phyloP scores from a whole-genome alignment of 2,797 vertebrate species.

The Acipenser transmontanus region DNA sequence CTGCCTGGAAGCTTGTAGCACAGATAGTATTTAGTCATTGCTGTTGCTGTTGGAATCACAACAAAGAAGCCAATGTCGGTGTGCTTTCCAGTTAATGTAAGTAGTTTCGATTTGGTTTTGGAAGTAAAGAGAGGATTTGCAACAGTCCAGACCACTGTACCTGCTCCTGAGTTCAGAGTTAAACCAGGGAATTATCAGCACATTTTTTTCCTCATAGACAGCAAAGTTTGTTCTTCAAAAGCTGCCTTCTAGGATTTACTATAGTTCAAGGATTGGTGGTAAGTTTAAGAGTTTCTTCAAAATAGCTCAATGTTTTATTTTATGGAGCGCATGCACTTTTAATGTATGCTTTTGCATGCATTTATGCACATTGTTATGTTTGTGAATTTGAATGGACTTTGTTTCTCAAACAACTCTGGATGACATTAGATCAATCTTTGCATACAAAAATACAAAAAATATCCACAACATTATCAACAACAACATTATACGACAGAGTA shows the following conservation, averaged over 20 bases:
- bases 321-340: neutral
- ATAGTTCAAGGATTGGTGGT: slow-evolving; percentile 30
- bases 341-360: neutral
- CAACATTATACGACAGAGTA: too few relatives aligned
- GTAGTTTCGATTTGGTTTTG: slow-evolving; percentile 43
- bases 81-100: slow-evolving; percentile 61
- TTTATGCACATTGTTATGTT: neutral
- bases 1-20: slow-evolving; percentile 65
- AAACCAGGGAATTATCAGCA: neutral
- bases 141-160: too few relatives aligned
- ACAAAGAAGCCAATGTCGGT: slow-evolving; percentile 61
- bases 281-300: slow-evolving; percentile 20
- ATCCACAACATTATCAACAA: too few relatives aligned
- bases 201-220: slow-evolving; percentile 6
- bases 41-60: slow-evolving; percentile 60
- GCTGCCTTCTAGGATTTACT: slow-evolving; percentile 14
- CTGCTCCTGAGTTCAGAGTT: neutral
- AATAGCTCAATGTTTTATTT: neutral
- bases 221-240: slow-evolving; percentile 12
- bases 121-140: slow-evolving; percentile 20
- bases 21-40: slow-evolving; percentile 61
- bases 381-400: neutral
- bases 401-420: neutral
- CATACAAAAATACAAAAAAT: too few relatives aligned
- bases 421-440: neutral